Percentiles rank a stretch among this genome's conserved stretches.
Conservation (phyloP, 2,888 invertebrate genomes). For the Morpho deidamia region DNA sequence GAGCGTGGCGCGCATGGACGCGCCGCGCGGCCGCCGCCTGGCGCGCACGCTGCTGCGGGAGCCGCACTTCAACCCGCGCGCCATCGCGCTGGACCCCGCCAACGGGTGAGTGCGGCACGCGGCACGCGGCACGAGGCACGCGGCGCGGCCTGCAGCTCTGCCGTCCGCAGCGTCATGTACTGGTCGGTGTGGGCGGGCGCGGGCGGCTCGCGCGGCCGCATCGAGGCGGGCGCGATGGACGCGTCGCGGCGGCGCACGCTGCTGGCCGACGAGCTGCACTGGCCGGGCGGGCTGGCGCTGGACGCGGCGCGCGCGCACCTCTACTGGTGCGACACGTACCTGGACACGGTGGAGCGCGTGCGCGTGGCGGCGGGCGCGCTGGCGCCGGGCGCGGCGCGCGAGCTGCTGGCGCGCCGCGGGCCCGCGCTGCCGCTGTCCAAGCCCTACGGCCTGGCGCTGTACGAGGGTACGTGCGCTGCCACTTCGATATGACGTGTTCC, state of each 20-base stretch:
- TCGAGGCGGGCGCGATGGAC: conserved; percentile 66
- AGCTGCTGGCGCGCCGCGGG: conserved; percentile 61
- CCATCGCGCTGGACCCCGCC: conserved; percentile 83
- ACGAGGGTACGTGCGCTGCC: conserved; percentile 52
- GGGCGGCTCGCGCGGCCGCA: conserved; percentile 75
- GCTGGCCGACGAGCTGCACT: conserved; percentile 75
- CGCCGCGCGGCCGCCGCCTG: conserved; percentile 43
- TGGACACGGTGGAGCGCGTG: conserved; percentile 81
- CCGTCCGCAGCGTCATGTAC: conserved; percentile 78
- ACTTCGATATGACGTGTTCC: too few species aligned
- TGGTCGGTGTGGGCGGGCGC: conserved; percentile 85
- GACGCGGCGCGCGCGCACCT: conserved; percentile 35
- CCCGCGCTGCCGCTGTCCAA: conserved; percentile 67
- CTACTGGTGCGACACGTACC: conserved; percentile 83
- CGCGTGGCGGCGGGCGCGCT: conserved; percentile 40
- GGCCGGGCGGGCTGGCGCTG: conserved; percentile 86
- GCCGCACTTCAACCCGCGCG: conserved; percentile 76
- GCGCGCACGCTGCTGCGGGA: conserved; percentile 73
- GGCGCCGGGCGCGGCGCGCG: conserved; percentile 33
- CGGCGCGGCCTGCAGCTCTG: too few species aligned
- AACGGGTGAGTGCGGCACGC: conserved; percentile 64
- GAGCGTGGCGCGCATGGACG: conserved; percentile 81
- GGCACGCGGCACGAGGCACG: too few species aligned
- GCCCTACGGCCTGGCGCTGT: conserved; percentile 83
- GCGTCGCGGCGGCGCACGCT: conserved; percentile 80